These are phyloP conservation scores for Ammodytes dubius DNA, from an alignment of 2,113 vertebrate genomes.

Conservation along the genomic window DNA sequence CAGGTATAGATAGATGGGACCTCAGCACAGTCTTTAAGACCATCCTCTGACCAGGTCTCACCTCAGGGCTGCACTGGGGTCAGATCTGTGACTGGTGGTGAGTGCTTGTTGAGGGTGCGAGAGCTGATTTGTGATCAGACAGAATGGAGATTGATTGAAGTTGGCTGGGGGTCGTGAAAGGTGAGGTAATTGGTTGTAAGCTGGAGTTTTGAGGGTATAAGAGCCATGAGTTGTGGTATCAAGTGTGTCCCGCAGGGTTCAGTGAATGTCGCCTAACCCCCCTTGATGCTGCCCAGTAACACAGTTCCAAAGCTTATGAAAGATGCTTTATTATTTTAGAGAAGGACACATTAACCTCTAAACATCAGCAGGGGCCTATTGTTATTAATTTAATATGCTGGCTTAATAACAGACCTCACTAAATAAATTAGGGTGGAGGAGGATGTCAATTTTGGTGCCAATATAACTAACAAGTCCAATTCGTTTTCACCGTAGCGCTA, in stretches of 20 bases:
- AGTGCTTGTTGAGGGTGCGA: slow-evolving; percentile 5
- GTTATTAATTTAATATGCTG: slow-evolving; percentile 34
- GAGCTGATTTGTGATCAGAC: slow-evolving; percentile 60
- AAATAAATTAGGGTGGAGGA: slow-evolving; percentile 59
- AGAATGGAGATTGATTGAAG: slow-evolving; percentile 49
- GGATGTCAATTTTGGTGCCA: slow-evolving; percentile 51
- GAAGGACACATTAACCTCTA: slow-evolving; percentile 53
- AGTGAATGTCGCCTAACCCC: neutral
- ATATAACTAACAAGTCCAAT: slow-evolving; percentile 60
- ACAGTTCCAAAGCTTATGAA: neutral
- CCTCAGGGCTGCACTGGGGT: slow-evolving; percentile 43
- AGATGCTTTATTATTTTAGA: slow-evolving; percentile 20
- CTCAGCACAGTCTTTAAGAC: slow-evolving; percentile 4
- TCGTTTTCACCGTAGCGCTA: slow-evolving; percentile 53
- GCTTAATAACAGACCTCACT: slow-evolving; percentile 44
- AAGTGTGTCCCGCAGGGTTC: slow-evolving; percentile 6
- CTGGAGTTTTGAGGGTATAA: slow-evolving; percentile 44
- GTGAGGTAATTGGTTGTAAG: slow-evolving; percentile 63
- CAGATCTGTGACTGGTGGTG: neutral
- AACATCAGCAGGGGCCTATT: slow-evolving; percentile 12
- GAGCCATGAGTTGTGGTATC: slow-evolving; percentile 35
- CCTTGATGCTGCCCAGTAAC: neutral
- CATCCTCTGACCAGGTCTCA: slow-evolving; percentile 29
- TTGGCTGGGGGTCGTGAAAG: slow-evolving; percentile 42
- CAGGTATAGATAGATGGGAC: slow-evolving; percentile 22